Evolutionary conservation across 2,797 vertebrate genomes (phyloP).

Genomic region (Strix occidentalis): DNA sequence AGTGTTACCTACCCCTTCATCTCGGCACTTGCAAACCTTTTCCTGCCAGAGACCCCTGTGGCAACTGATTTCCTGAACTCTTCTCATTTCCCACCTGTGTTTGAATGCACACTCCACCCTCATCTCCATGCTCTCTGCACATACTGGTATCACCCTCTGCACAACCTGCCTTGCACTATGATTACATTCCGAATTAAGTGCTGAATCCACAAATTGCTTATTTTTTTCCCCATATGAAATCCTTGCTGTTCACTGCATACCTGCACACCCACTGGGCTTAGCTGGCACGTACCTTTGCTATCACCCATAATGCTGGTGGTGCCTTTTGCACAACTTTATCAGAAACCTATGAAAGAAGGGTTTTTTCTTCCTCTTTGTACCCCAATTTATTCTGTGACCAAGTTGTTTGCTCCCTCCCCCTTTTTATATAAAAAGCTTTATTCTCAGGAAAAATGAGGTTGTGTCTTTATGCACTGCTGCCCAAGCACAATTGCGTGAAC

Average conservation of each 20-base stretch:
- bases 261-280: background rate
- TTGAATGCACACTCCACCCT: background rate
- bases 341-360: background rate
- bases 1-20: background rate
- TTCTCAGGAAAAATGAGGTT: background rate
- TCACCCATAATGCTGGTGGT: background rate
- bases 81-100: background rate
- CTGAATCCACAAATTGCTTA: background rate
- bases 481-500: background rate
- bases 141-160: background rate
- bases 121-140: background rate
- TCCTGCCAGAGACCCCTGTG: background rate
- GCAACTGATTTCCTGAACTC: background rate
- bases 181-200: rapidly evolving
- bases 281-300: background rate
- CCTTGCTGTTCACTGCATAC: background rate
- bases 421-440: background rate
- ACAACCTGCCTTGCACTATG: background rate
- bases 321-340: background rate
- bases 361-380: background rate
- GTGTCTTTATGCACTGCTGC: background rate
- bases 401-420: background rate
- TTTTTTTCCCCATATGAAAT: background rate
- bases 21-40: background rate
- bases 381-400: background rate